Percentiles rank a stretch among this genome's conserved stretches.
These are phyloP conservation scores for Furcifer pardalis DNA, from an alignment of 2,797 vertebrate species.

Conservation along the genomic window DNA sequence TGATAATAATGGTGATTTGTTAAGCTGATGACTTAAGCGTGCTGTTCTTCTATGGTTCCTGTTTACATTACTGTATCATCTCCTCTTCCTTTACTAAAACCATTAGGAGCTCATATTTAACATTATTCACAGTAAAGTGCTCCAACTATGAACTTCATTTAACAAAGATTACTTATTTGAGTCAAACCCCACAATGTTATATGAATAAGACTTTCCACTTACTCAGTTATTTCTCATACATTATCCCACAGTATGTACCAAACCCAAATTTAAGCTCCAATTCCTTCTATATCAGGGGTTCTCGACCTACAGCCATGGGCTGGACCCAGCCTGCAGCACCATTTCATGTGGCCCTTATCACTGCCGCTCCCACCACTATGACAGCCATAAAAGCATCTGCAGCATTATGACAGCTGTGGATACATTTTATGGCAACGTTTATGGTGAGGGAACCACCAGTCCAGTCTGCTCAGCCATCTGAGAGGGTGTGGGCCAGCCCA, in stretches of 20 bases:
- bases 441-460: too few relatives aligned
- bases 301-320: too few relatives aligned
- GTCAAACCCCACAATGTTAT: not conserved
- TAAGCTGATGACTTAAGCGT: not conserved
- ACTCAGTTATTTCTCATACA: not conserved
- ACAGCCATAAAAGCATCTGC: too few relatives aligned
- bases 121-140: not conserved
- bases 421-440: too few relatives aligned
- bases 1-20: not conserved
- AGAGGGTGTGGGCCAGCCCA: too few relatives aligned
- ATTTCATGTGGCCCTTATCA: too few relatives aligned
- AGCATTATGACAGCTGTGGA: too few relatives aligned
- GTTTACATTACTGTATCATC: not conserved
- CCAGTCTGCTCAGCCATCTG: too few relatives aligned
- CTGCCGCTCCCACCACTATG: too few relatives aligned
- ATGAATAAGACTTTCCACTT: not conserved
- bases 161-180: not conserved
- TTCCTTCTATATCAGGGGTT: too few relatives aligned
- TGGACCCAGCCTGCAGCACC: too few relatives aligned
- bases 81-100: not conserved
- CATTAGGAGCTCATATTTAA: not conserved
- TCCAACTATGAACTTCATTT: not conserved
- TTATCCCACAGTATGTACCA: not conserved
- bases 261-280: not conserved
- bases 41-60: not conserved